Conservation (phyloP, 1,140 invertebrate genomes). For the Hyposmocoma kahamanoa region DNA sequence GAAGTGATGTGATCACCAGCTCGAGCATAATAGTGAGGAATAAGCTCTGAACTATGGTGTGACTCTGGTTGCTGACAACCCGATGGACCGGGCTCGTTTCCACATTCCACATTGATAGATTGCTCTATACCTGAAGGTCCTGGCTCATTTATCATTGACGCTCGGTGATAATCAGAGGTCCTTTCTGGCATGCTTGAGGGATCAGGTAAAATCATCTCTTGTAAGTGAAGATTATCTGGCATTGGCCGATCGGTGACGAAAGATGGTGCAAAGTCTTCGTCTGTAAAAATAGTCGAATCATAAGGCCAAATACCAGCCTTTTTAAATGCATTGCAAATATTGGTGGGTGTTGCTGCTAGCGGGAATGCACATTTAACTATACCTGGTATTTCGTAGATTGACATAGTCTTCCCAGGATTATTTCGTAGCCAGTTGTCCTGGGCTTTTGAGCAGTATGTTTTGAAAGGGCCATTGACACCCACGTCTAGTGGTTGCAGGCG, state of each 20-base stretch:
- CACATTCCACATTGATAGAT: no score
- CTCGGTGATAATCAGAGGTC: no score
- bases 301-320: conserved; percentile 25
- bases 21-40: no score
- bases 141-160: no score
- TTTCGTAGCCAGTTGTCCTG: conserved; percentile 31
- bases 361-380: conserved; percentile 34
- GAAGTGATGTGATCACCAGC: no score
- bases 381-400: conserved; percentile 23
- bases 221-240: no score
- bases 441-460: conserved; percentile 33
- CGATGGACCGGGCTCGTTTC: no score
- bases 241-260: conserved; percentile 11
- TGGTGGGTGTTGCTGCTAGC: conserved; percentile 29
- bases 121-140: no score
- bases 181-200: no score
- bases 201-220: no score
- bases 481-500: conserved; percentile 52
- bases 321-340: conserved; percentile 35
- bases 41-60: no score
- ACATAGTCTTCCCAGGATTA: conserved; percentile 33
- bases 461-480: conserved; percentile 45
- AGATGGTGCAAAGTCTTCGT: conserved; percentile 17
- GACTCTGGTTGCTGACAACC: no score
- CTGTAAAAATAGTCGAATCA: conserved; percentile 23